Base-by-base conservation (phyloP, 2,888 invertebrate species). In the Thalpophila matura region DNA sequence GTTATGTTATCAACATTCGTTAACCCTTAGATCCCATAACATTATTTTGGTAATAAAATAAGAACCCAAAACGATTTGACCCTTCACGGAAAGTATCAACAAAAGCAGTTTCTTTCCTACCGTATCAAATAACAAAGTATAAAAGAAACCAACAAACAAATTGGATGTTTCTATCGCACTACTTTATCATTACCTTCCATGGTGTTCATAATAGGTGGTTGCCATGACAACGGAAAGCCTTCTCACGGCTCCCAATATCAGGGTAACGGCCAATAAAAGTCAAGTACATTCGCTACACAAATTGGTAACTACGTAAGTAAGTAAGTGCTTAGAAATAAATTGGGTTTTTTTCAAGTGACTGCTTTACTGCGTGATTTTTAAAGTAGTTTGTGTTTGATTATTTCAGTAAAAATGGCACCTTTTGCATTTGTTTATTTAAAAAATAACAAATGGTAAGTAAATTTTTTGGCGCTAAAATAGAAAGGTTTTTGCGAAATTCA, bases 231-330 rank as follows among this genome's bases (percentile, higher is more conserved):
- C 86, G 73, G 57, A 74, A 67, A 79, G 64, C 84, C 65, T 79
- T 81, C 79, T 77, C 79, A 81, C 80, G 68, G 74, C 78, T 81
- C 83, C 86, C 87, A 89, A 90, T 90, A 89, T 89, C 86, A 88
- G 82, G 79, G 83, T 88, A 90, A 90, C 87, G 86, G 86, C 85
- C 88, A 84, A 90, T 91, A 90, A 91, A 90, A 89, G 77, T 86
- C 87, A 85, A 90, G 89, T 86, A 80, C 85, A 84, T 81, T 85
- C 81, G 81, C 86, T 84, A 84, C 84, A 89, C 59, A 74, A 76
- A 76, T 71, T 74, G 65, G 59, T 74, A 40, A 67, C 66, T 64
- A 73, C 65, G 74, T 63, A 54, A 68, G 68, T 77, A 74, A 79
- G 79, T 82, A 83, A 82, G 77, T 79, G 72, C 75, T 84, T 76